These are phyloP conservation scores for Oenanthe oenanthe DNA, from an alignment of 2,113 vertebrate species.

Conservation along the genomic window DNA sequence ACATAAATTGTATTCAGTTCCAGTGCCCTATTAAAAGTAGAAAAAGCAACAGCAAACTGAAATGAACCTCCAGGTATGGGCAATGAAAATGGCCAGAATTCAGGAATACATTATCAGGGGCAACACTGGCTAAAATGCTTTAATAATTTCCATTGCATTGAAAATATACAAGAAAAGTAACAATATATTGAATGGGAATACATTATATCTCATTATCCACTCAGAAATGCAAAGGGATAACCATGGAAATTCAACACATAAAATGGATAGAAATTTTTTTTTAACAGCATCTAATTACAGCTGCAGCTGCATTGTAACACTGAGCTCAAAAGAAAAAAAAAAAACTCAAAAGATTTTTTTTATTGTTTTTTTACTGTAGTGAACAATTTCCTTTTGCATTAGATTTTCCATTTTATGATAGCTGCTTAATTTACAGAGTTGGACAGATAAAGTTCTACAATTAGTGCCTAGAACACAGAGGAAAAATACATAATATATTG, in stretches of 20 bases:
- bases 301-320: background rate
- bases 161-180: background rate
- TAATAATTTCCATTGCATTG: background rate
- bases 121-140: background rate
- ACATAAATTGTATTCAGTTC: background rate
- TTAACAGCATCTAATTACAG: background rate
- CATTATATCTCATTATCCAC: background rate
- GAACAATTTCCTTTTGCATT: background rate
- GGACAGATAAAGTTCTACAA: background rate
- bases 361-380: background rate
- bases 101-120: background rate
- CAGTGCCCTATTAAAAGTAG: background rate
- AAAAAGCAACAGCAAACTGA: background rate
- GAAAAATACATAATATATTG: background rate
- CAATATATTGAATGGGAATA: background rate
- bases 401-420: background rate
- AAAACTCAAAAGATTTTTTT: background rate
- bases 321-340: background rate
- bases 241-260: background rate
- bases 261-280: background rate
- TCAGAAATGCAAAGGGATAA: background rate
- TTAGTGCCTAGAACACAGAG: background rate
- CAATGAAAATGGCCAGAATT: background rate
- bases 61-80: background rate
- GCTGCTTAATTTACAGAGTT: background rate